These are phyloP conservation scores for Reticulitermes lucifugus DNA, from an alignment of 2,888 invertebrate genomes.

Conservation along the genomic window DNA sequence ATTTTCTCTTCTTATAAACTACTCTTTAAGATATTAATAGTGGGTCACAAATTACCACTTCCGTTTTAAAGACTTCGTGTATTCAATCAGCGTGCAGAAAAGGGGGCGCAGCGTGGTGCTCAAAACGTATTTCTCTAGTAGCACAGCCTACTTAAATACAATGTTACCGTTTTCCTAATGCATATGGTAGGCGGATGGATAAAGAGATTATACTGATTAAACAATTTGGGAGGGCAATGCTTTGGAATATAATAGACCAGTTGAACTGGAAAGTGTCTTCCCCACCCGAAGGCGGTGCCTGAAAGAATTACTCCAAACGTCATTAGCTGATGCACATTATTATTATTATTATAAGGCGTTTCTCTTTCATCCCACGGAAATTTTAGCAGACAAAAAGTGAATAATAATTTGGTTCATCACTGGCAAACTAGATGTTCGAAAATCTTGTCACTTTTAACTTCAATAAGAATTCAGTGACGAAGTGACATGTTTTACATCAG, in stretches of 20 bases:
- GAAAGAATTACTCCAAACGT: background rate
- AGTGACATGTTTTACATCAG: too few species aligned
- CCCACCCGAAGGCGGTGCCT: background rate
- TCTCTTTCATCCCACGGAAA: background rate
- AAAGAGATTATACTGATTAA: background rate
- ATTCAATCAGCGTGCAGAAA: background rate
- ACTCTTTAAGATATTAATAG: background rate
- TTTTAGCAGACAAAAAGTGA: background rate
- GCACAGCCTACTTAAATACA: background rate
- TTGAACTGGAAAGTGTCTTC: background rate
- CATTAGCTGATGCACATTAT: background rate
- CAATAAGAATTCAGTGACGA: too few species aligned
- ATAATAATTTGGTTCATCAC: background rate
- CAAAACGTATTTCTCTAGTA: background rate
- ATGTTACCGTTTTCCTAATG: background rate
- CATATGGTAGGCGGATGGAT: background rate
- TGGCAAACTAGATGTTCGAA: background rate
- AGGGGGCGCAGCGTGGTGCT: background rate
- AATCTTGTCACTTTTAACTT: too few species aligned
- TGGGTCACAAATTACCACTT: background rate
- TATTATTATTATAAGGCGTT: background rate
- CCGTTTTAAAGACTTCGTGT: background rate
- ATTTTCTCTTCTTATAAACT: too few species aligned
- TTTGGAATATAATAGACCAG: background rate
- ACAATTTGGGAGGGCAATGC: background rate